phyloP scores from a whole-genome alignment of 2,888 invertebrate species.

The Hydrotaea diabolus region DNA sequence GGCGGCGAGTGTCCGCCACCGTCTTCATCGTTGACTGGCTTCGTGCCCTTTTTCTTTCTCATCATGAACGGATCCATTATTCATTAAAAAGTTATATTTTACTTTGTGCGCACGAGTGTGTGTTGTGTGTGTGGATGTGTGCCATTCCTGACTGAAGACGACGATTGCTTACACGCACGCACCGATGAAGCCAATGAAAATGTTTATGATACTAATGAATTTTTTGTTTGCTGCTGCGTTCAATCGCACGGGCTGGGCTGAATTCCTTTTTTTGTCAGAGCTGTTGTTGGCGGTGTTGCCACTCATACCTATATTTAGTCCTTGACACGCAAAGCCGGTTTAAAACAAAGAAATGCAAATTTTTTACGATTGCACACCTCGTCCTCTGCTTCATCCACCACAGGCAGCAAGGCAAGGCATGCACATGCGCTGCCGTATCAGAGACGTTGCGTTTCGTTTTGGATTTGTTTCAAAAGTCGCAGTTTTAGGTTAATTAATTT shows the following conservation, averaged over 20 bases:
- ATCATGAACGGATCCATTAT: slow-evolving; percentile 1
- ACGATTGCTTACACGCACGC: slow-evolving; percentile 62
- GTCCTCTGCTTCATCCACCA: slow-evolving; percentile 32
- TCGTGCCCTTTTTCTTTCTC: not conserved
- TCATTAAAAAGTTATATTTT: slow-evolving; percentile 26
- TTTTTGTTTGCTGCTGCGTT: slow-evolving; percentile 38
- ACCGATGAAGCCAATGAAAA: slow-evolving; percentile 49
- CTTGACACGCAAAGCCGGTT: slow-evolving; percentile 67
- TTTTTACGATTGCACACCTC: slow-evolving; percentile 63
- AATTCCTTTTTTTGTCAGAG: slow-evolving; percentile 15
- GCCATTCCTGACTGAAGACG: slow-evolving; percentile 44
- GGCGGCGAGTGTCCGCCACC: no score
- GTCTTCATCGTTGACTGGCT: not conserved
- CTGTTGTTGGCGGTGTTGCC: slow-evolving; percentile 38
- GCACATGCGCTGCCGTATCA: not conserved
- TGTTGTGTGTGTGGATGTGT: not conserved
- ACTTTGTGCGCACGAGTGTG: not conserved
- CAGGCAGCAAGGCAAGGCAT: not conserved
- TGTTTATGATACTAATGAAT: slow-evolving; percentile 66
- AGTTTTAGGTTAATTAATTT: slow-evolving; percentile 77
- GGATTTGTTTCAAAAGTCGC: slow-evolving; percentile 36
- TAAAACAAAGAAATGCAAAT: slow-evolving; percentile 67
- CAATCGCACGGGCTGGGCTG: not conserved
- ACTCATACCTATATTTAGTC: slow-evolving; percentile 58
- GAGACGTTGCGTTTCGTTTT: not conserved